These are phyloP conservation scores for Tringa solitaria DNA, from an alignment of 2,113 vertebrate genomes.

Conservation along the genomic window DNA sequence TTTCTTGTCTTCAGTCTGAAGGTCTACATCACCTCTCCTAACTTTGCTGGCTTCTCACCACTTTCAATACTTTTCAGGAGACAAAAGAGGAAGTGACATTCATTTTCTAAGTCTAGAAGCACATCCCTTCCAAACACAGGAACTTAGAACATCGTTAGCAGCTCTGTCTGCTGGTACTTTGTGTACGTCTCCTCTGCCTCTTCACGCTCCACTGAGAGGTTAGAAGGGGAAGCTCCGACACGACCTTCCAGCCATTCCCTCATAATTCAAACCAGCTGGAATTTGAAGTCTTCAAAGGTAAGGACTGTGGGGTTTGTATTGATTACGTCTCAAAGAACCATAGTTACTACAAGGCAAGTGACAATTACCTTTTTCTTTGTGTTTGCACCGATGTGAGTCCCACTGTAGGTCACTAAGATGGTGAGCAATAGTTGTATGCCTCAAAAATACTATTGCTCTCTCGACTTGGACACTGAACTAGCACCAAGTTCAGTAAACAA, in stretches of 20 bases:
- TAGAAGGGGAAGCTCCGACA: not conserved
- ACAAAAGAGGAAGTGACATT: not conserved
- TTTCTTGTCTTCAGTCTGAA: not conserved
- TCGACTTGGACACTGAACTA: not conserved
- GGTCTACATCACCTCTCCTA: not conserved
- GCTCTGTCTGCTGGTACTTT: not conserved
- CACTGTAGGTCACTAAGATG: not conserved
- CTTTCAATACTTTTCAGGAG: not conserved
- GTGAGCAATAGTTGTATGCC: not conserved
- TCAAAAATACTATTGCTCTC: not conserved
- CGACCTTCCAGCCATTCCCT: not conserved
- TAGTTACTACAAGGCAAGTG: not conserved
- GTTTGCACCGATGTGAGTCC: not conserved
- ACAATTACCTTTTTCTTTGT: not conserved
- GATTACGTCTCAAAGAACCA: constrained; percentile 5
- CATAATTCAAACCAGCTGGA: constrained; percentile 17
- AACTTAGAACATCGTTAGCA: not conserved
- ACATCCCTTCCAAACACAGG: not conserved
- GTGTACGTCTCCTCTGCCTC: not conserved
- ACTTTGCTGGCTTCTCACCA: not conserved
- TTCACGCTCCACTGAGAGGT: not conserved
- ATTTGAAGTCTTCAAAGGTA: constrained; percentile 6
- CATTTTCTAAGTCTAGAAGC: not conserved
- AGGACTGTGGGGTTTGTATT: not conserved
- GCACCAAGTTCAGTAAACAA: not conserved